A percentile compares a stretch with the other conserved stretches of the same genome.
Evolutionary conservation across 2,888 invertebrate genomes (phyloP).

Genomic region (Meiosimyza decipiens): DNA sequence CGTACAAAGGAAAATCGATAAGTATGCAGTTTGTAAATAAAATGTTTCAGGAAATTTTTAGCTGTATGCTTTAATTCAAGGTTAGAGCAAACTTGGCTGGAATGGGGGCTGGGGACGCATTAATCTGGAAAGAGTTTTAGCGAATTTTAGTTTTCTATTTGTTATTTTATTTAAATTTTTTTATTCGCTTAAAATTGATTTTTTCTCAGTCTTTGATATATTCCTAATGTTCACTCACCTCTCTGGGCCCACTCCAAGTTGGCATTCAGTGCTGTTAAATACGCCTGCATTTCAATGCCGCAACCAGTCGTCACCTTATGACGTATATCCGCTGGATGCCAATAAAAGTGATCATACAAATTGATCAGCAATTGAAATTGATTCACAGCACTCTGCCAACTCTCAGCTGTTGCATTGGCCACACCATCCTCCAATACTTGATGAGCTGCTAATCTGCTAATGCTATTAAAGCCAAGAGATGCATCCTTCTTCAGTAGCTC

Average conservation of each 20-base stretch:
- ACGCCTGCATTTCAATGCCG: slow-evolving; percentile 70
- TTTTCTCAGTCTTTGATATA: too few relatives aligned
- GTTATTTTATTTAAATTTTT: too few relatives aligned
- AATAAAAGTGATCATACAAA: slow-evolving; percentile 65
- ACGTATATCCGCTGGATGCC: slow-evolving; percentile 62
- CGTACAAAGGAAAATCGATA: too few relatives aligned
- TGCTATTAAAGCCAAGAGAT: slow-evolving; percentile 55
- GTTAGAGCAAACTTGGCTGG: too few relatives aligned
- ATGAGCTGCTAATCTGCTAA: slow-evolving; percentile 49
- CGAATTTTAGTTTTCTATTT: too few relatives aligned
- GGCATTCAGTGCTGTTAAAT: slow-evolving; percentile 71
- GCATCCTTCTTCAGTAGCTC: slow-evolving; percentile 59
- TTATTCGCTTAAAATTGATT: too few relatives aligned
- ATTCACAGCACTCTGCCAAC: slow-evolving; percentile 52
- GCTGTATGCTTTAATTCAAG: too few relatives aligned
- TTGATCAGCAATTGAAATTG: slow-evolving; percentile 63
- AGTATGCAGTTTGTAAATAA: too few relatives aligned
- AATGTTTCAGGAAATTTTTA: too few relatives aligned
- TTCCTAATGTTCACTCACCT: slow-evolving; percentile 81
- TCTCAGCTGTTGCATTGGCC: slow-evolving; percentile 49
- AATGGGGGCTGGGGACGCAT: too few relatives aligned
- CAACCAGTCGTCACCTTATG: slow-evolving; percentile 70
- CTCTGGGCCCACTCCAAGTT: slow-evolving; percentile 81
- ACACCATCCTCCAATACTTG: background rate
- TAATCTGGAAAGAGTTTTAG: too few relatives aligned